A percentile compares a stretch with the other conserved stretches of the same genome.
phyloP scores from a whole-genome alignment of 1,140 invertebrate species.

The Heliothis virescens region DNA sequence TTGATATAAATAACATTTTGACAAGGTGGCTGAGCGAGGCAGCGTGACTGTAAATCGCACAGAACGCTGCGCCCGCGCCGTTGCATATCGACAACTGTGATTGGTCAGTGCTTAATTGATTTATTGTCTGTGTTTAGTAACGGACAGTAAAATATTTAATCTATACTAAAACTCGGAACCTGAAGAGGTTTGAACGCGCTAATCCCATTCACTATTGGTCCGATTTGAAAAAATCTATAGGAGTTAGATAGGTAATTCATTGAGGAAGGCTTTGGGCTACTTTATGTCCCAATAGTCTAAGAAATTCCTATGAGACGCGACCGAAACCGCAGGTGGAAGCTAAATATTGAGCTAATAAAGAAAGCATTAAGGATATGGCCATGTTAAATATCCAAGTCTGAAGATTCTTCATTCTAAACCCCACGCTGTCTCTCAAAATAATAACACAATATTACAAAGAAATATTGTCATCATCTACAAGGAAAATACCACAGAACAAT shows the following conservation, averaged over 20 bases:
- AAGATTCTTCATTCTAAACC: not conserved
- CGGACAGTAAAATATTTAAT: not conserved
- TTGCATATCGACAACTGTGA: constrained; percentile 4
- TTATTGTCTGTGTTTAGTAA: not conserved
- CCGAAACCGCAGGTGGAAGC: too few relatives aligned
- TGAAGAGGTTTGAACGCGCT: too few relatives aligned
- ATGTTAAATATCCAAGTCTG: not conserved
- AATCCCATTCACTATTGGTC: too few relatives aligned
- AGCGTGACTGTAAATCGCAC: constrained; percentile 11
- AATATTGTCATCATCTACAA: constrained; percentile 23
- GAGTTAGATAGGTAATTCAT: too few relatives aligned
- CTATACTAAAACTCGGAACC: too few relatives aligned
- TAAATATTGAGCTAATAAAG: not conserved
- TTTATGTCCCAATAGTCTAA: too few relatives aligned
- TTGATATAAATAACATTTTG: constrained; percentile 40
- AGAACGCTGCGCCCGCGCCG: constrained; percentile 20
- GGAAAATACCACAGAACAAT: constrained; percentile 24
- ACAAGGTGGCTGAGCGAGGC: constrained; percentile 23
- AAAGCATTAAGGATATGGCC: not conserved
- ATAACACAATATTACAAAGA: constrained; percentile 12
- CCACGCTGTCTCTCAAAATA: constrained; percentile 17
- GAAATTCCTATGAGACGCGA: too few relatives aligned
- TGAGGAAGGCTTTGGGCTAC: too few relatives aligned
- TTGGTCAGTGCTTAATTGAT: constrained; percentile 12
- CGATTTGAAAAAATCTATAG: too few relatives aligned